phyloP scores from a whole-genome alignment of 2,113 vertebrate species.

The Polyodon spathula region DNA sequence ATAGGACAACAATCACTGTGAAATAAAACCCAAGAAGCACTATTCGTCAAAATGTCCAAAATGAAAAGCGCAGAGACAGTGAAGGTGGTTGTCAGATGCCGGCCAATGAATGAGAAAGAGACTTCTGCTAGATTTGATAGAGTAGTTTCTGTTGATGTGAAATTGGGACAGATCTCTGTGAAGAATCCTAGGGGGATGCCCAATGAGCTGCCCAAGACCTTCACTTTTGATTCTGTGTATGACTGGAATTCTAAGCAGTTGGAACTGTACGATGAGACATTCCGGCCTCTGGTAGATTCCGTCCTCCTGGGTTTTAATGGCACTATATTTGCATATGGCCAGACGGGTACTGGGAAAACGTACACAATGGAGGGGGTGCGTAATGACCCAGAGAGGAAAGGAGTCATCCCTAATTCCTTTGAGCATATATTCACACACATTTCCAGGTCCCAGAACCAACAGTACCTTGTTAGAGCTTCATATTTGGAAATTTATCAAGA shows the following conservation, averaged over 20 bases:
- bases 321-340: conserved; percentile 95
- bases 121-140: conserved; percentile 66
- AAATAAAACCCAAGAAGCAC: conserved; percentile 13
- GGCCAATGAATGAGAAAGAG: conserved; percentile 92
- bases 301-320: conserved; percentile 93
- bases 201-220: conserved; percentile 79
- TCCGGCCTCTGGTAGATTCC: conserved; percentile 86
- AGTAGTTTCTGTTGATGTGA: conserved; percentile 87
- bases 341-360: conserved; percentile 93
- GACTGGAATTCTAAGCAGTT: conserved; percentile 92
- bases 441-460: conserved; percentile 94
- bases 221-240: conserved; percentile 93
- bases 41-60: conserved; percentile 70
- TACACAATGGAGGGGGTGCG: conserved; percentile 93
- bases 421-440: conserved; percentile 98
- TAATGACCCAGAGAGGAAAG: conserved; percentile 78
- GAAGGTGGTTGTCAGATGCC: conserved; percentile 89
- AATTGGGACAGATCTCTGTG: conserved; percentile 83
- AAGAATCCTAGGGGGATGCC: conserved; percentile 68
- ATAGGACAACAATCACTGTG: conserved; percentile 14
- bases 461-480: conserved; percentile 88
- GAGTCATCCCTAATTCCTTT: conserved; percentile 95
- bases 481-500: conserved; percentile 97
- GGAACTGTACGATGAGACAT: conserved; percentile 92
- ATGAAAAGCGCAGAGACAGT: conserved; percentile 80